Conservation (phyloP, 2,797 vertebrate genomes). For the Lacerta agilis region DNA sequence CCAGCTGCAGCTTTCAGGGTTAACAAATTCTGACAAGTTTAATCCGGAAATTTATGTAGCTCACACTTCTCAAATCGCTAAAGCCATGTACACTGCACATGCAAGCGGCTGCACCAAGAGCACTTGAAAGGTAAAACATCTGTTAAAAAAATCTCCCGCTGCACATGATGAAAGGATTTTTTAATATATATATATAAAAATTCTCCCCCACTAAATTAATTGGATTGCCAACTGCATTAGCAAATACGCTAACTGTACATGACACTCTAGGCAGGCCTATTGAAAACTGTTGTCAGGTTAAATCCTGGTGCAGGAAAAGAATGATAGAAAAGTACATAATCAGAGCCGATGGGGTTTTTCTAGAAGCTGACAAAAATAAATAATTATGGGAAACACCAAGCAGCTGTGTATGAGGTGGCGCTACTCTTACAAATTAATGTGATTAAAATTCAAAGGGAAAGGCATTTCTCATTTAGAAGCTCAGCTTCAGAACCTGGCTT, state of each 20-base stretch:
- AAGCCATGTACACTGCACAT: not conserved
- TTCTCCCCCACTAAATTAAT: not conserved
- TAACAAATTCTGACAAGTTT: not conserved
- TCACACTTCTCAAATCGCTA: not conserved
- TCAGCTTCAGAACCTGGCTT: not conserved
- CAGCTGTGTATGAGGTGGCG: not conserved
- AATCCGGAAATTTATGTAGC: not conserved
- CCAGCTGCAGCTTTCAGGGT: not conserved
- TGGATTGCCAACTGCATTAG: accelerated
- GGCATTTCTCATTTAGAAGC: accelerated
- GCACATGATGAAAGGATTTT: not conserved
- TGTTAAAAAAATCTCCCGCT: slow-evolving; percentile 2
- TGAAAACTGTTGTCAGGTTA: not conserved
- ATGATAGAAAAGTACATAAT: slow-evolving; percentile 22
- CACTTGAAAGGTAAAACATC: slow-evolving; percentile 4
- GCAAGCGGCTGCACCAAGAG: not conserved
- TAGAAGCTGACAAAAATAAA: slow-evolving; percentile 21
- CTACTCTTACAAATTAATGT: slow-evolving; percentile 19
- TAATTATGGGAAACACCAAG: slow-evolving; percentile 25
- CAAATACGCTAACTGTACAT: not conserved
- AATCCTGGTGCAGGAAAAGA: not conserved
- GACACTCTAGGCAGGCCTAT: not conserved
- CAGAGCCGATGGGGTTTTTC: not conserved
- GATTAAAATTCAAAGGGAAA: not conserved
- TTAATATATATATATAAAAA: not conserved